These are phyloP conservation scores for Glossophaga mutica DNA, from an alignment of 2,797 vertebrate genomes.

Conservation along the genomic window DNA sequence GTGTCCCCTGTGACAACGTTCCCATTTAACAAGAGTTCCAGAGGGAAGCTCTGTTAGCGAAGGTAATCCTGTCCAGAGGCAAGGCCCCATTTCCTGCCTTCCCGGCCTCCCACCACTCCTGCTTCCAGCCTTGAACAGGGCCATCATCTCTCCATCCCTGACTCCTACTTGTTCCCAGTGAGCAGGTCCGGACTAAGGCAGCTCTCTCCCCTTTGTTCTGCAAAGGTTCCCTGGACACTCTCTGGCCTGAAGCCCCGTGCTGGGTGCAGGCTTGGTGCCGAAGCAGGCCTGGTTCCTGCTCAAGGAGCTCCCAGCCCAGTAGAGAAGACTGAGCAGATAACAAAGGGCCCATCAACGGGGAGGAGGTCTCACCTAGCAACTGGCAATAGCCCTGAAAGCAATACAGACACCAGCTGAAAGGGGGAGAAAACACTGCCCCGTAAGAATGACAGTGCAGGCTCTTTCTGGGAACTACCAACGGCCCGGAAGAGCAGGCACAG, in stretches of 20 bases:
- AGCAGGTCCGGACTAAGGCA: not conserved
- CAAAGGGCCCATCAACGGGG: accelerated
- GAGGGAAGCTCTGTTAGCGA: not conserved
- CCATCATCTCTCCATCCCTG: not conserved
- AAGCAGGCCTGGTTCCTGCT: not conserved
- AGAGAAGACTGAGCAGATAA: not conserved
- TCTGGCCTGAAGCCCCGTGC: no score
- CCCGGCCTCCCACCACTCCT: not conserved
- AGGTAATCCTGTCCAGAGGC: not conserved
- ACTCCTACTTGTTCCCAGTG: not conserved
- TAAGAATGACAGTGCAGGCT: not conserved
- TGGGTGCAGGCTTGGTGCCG: not conserved
- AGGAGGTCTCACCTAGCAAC: not conserved
- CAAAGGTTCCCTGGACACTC: not conserved
- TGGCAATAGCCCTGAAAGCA: not conserved
- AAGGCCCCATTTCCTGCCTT: not conserved
- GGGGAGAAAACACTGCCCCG: not conserved
- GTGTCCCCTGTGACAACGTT: not conserved
- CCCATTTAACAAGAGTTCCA: not conserved
- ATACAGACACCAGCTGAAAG: accelerated
- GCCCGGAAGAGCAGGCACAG: not conserved
- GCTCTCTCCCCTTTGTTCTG: not conserved
- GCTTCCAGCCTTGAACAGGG: not conserved
- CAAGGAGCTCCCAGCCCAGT: not conserved
- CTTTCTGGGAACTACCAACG: not conserved